These are phyloP conservation scores for Pseudopleuronectes americanus DNA, from an alignment of 2,797 vertebrate species.

Conservation along the genomic window DNA sequence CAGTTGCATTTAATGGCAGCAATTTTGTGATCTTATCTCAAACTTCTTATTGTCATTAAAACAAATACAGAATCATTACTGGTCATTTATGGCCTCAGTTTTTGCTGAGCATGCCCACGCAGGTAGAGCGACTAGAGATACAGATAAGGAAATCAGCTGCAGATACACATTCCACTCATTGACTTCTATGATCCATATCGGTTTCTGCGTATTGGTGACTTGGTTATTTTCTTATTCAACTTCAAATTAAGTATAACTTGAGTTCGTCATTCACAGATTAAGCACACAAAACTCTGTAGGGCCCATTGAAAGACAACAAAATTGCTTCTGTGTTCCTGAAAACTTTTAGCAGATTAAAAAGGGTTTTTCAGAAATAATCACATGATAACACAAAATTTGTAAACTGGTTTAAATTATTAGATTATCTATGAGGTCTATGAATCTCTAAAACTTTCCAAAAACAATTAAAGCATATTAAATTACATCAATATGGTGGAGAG, in stretches of 20 bases:
- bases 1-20: conserved; percentile 5
- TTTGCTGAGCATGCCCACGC: conserved; percentile 58
- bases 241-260: conserved; percentile 12
- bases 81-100: conserved; percentile 39
- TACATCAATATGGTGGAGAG: conserved; percentile 9
- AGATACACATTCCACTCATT: conserved; percentile 12
- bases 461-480: conserved; percentile 50
- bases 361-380: conserved; percentile 17
- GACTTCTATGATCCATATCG: not conserved
- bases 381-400: conserved; percentile 34
- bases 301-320: conserved; percentile 5
- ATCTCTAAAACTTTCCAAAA: conserved; percentile 25
- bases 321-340: conserved; percentile 3
- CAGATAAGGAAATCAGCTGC: conserved; percentile 58
- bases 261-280: not conserved
- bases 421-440: conserved; percentile 32
- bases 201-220: not conserved
- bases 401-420: conserved; percentile 39
- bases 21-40: conserved; percentile 13
- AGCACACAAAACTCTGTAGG: conserved; percentile 4
- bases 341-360: conserved; percentile 17
- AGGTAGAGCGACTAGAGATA: conserved; percentile 18
- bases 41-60: conserved; percentile 38
- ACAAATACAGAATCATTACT: conserved; percentile 33
- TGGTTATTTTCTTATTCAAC: conserved; percentile 8